Conservation (phyloP, 2,797 vertebrate genomes). For the Cryptoblepharus egeriae region DNA sequence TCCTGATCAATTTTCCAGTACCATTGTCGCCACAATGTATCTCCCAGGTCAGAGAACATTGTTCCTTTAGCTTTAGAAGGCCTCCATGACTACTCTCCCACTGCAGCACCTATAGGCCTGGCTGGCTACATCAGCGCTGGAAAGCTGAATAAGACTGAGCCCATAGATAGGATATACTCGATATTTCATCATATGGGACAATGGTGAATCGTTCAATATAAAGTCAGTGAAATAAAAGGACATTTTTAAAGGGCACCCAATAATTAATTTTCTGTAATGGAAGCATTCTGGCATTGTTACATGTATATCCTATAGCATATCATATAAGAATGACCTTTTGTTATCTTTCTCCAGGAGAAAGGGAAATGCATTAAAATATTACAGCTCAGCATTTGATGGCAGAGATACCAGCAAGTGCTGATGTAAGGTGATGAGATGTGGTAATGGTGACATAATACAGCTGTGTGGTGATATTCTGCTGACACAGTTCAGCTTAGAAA, state of each 20-base stretch:
- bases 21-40: no score
- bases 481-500: not conserved
- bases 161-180: no score
- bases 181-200: no score
- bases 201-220: no score
- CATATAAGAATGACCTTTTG: not conserved
- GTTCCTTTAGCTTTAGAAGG: no score
- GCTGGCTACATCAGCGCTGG: no score
- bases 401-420: not conserved
- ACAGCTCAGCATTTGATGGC: not conserved
- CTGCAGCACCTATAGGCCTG: no score
- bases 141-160: no score
- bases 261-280: not conserved
- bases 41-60: no score
- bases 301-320: not conserved
- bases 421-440: not conserved
- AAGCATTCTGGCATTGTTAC: not conserved
- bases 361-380: not conserved
- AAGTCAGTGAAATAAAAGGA: no score
- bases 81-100: no score
- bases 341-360: not conserved
- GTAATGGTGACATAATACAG: not conserved
- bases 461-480: not conserved
- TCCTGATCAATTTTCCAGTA: no score
- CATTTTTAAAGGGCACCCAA: not conserved